Evolutionary conservation across 2,797 vertebrate genomes (phyloP).

Genomic region (Synaphobranchus kaupii): DNA sequence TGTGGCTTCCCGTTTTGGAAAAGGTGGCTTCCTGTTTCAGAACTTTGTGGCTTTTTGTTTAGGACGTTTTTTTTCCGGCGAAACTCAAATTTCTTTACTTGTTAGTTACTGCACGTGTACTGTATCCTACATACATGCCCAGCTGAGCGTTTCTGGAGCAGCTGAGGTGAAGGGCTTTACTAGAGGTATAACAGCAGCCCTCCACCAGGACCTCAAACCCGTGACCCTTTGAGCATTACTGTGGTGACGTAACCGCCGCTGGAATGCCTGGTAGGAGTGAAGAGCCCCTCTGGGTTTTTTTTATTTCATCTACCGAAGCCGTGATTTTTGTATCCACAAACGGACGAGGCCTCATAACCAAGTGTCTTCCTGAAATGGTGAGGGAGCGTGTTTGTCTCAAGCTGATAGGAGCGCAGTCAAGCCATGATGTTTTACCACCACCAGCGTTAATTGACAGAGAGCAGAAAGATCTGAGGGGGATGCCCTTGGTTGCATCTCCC

Average conservation of each 20-base stretch:
- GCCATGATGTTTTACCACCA: not conserved
- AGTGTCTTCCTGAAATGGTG: not conserved
- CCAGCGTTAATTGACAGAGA: not conserved
- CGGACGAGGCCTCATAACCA: not conserved
- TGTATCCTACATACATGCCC: conserved; percentile 6
- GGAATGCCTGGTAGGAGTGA: not conserved
- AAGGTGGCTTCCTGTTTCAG: not conserved
- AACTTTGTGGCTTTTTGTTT: not conserved
- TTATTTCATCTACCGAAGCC: not conserved
- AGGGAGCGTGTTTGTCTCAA: not conserved
- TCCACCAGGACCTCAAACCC: conserved; percentile 20
- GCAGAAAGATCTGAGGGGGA: not conserved
- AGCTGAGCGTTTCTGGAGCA: conserved; percentile 15
- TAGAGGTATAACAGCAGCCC: conserved; percentile 6
- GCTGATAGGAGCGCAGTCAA: not conserved
- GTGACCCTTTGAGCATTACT: not conserved
- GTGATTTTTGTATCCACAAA: too few species aligned
- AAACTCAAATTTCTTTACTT: not conserved
- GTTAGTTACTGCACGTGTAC: conserved; percentile 4
- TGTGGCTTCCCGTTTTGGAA: not conserved
- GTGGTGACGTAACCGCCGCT: not conserved
- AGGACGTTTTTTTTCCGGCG: not conserved
- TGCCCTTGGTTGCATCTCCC: not conserved
- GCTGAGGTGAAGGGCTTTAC: conserved; percentile 18
- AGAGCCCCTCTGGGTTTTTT: not conserved